Base-by-base conservation (phyloP, 2,888 invertebrate genomes). In the Julus scandinavius region DNA sequence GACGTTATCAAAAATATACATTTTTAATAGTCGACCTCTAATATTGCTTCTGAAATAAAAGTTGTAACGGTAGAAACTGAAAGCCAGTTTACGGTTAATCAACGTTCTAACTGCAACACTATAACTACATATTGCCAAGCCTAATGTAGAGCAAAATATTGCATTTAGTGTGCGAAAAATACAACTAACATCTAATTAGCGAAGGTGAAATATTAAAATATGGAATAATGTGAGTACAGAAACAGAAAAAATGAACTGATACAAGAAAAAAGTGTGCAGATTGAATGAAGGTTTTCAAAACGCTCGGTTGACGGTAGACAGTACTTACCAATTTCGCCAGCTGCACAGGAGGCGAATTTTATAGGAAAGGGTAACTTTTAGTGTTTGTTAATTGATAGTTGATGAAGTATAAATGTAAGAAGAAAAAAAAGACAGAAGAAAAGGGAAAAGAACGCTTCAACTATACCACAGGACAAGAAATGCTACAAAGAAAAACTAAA, bases 291-390 rank as follows among this genome's bases (percentile, higher is more conserved):
- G 40, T 45, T 86, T 86, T 86, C 86, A 58, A 85, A 41, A 85
- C 85, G 45, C 85, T 85, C 50, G 45, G 45, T 85, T 85, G 85
- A 85, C 20, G 45, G 85, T 29, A 85, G 20, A 49, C 50, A 49
- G 63, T 88, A 88, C 88, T 88, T 84, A 88, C 88, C 88, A 88
- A 84, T 88, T 88, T 88, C 85, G 88, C 88, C 85, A 88, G 85
- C 88, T 88, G 88, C 88, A 88, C 88, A 83, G 84, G 84, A 85
- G 88, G 88, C 84, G 63, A 87, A 58, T 87, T 87, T 87, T 58
- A 63, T 87, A 58, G 63, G 87, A 87, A 87, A 87, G 63, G 63
- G 54, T n/a, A 87, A 87, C 87, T 87, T 87, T 58, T 54, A 87
- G 87, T 63, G 54, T 58, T 87, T 87, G 41, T 50, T 54, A 87